Evolutionary conservation across 2,888 invertebrate species (phyloP).

Genomic region (Portevinia maculata): DNA sequence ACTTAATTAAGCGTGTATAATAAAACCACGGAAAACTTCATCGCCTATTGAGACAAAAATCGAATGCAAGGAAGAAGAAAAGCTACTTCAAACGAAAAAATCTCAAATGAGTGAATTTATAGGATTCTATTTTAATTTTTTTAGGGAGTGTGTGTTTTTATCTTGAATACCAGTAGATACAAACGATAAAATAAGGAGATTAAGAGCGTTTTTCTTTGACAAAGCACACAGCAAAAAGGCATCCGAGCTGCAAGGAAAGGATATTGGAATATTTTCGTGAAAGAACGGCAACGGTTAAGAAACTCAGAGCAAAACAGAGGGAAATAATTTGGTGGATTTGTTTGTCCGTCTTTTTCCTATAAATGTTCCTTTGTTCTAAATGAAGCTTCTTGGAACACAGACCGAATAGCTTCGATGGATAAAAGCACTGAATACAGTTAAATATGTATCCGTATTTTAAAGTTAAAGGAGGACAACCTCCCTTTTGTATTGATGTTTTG

Average conservation of each 20-base stretch:
- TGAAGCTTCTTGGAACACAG: constrained; percentile 1
- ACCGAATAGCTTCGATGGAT: constrained; percentile 12
- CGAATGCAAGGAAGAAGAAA: constrained; percentile 16
- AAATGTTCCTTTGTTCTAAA: constrained; percentile 19
- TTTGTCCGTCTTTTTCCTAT: constrained; percentile 9
- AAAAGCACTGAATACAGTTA: constrained; percentile 17
- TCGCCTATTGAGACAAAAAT: constrained; percentile 25
- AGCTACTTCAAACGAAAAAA: constrained; percentile 8
- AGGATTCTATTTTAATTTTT: constrained; percentile 1
- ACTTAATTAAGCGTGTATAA: constrained; percentile 20
- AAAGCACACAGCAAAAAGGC: background rate
- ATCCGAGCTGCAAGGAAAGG: constrained; percentile 15
- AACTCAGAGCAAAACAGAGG: constrained; percentile 8
- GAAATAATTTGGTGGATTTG: constrained; percentile 44
- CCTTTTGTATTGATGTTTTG: constrained; percentile 15
- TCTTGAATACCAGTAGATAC: constrained; percentile 1
- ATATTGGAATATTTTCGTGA: constrained; percentile 11
- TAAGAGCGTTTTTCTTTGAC: constrained; percentile 38
- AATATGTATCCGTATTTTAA: constrained; percentile 9
- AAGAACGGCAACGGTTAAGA: background rate
- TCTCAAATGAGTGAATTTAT: constrained; percentile 8
- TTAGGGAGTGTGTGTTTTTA: background rate
- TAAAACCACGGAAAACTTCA: constrained; percentile 13
- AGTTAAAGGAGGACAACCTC: background rate
- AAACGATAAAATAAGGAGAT: constrained; percentile 33